Conservation (phyloP, 2,888 invertebrate species). For the Elmis aenea region DNA sequence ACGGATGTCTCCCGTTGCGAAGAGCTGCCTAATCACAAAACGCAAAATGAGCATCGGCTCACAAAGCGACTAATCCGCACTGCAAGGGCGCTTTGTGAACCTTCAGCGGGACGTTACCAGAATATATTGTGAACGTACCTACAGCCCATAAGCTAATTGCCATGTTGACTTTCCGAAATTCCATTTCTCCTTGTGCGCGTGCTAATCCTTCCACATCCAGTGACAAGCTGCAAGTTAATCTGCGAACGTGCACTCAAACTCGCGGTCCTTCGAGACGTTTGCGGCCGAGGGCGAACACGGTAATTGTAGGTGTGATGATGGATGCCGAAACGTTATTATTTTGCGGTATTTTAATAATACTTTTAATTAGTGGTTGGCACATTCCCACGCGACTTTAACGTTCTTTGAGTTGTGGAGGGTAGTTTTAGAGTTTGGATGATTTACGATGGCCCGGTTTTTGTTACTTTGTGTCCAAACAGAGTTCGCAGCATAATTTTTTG, state of each 20-base stretch:
- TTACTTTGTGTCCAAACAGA: slow-evolving; percentile 28
- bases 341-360: slow-evolving; percentile 36
- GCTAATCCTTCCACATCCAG: too few relatives aligned
- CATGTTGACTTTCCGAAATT: slow-evolving; percentile 14
- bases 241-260: too few relatives aligned
- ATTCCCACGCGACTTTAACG: slow-evolving; percentile 29
- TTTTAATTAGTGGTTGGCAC: slow-evolving; percentile 33
- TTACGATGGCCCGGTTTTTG: slow-evolving; percentile 29
- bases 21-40: slow-evolving; percentile 19
- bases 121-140: slow-evolving; percentile 13
- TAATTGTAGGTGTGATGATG: too few relatives aligned
- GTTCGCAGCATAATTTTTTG: too few relatives aligned
- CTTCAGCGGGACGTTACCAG: slow-evolving; percentile 14
- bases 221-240: too few relatives aligned
- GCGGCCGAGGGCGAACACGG: too few relatives aligned
- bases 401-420: slow-evolving; percentile 23
- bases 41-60: slow-evolving; percentile 19
- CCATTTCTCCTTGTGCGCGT: neutral
- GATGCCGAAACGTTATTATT: too few relatives aligned
- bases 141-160: slow-evolving; percentile 11
- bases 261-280: too few relatives aligned
- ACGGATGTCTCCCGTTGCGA: slow-evolving; percentile 22
- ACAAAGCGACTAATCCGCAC: slow-evolving; percentile 21
- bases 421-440: slow-evolving; percentile 29
- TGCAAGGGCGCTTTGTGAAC: slow-evolving; percentile 19